Base-by-base conservation (phyloP, 2,888 invertebrate species). In the Mesochorus sp. region DNA sequence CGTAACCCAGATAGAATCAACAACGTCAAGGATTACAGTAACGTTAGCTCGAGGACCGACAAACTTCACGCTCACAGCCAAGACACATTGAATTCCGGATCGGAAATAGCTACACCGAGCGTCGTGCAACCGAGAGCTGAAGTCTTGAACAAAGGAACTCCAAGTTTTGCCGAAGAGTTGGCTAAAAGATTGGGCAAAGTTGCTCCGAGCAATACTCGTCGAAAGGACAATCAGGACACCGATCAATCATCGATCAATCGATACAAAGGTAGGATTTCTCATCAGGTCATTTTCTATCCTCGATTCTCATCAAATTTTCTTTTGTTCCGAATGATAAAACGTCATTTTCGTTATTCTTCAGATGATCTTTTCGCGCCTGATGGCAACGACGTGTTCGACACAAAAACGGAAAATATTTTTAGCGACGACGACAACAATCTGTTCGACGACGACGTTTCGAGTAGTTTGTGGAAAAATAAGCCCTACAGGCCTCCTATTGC, bases 141-240 rank as follows among this genome's bases (percentile, higher is more conserved):
- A 72, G 82, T 72, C 79, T 49, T 70, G 3, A 80, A 57, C 26
- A 85, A 80, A 78, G 83, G 79, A 67, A 84, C 83, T 71, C 87
- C 93, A 0, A 93, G 91, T 79, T 93, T 94, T 79, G 95, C 94
- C 0, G 94, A 94, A 2, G 94, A 94, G 84, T 88, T 95, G 53
- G 93, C 94, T 0, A 92, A 93, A 53, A 91, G 94, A 77, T 89
- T 95, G 17, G 94, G 93, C 1, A 92, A 91, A 42, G 91, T 92
- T 53, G 85, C 91, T 49, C 90, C 90, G 59, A 87, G 91, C 0
- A 91, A 92, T 57, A 81, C 93, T 93, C 0, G 85, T 91, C 3
- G n/a, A n/a, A 86, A 61, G 5, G 57, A 90, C 80, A 83, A 75
- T 21, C 85, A 85, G 42, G 88, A 89, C 55, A 57, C 78, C 8